Base-by-base conservation (phyloP, 2,888 invertebrate genomes). In the Scrobipalpa costella region DNA sequence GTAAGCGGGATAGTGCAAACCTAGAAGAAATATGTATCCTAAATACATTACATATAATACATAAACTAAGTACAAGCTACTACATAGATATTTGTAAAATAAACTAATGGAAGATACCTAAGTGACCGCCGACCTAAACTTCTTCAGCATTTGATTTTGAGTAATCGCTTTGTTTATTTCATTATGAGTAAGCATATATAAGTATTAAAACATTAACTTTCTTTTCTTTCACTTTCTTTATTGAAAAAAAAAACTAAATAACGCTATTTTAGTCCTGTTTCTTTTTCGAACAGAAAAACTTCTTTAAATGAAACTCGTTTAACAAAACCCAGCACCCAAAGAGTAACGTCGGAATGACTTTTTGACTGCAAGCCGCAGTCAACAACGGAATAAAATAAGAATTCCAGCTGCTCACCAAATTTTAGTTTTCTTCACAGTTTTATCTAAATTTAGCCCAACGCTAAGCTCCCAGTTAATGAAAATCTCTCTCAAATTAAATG, bases 381-480 rank as follows among this genome's bases (percentile, higher is more conserved):
- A 15, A n/a, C 44, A 15, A n/a, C n/a, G n/a, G 44, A 15, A 15
- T 44, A 15, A 15, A 44, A 44, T 44, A 44, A 44, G 15, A 44
- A 44, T 44, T 44, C 44, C 44, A 44, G 44, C 44, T 44, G 44
- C 44, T 44, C 44, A 44, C 44, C n/a, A 44, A 44, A 44, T 44
- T 49, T 21, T 49, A 49, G 19, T 49, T 49, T 49, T 11, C n/a
- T 2, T 11, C n/a, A 7, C 7, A n/a, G 15, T 47, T 47, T 47
- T 52, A 52, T 52, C 19, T 52, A 9, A 13, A 27, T 52, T 52
- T 52, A 52, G 21, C 19, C 52, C 15, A 34, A 15, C 34, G 13
- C 38, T 40, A 40, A 63, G 59, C 44, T 59, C 36, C 27, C 44
- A 44, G 44, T 57, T 63, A 44, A 57, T 62, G 33, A 33, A 63